Base-by-base conservation (phyloP, 2,888 invertebrate genomes). In the Horisme vitalbata region DNA sequence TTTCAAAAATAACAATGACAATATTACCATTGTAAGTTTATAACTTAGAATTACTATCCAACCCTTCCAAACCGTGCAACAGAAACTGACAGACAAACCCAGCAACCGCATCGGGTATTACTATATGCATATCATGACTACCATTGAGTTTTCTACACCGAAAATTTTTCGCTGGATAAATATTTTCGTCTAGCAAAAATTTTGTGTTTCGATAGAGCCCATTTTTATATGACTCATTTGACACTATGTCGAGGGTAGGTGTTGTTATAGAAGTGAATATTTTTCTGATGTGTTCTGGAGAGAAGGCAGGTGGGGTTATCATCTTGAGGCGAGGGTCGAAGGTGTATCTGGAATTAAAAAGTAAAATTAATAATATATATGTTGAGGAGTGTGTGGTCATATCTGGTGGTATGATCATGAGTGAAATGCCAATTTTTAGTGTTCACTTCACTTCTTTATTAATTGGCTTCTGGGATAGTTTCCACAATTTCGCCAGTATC, bases 61-160 rank as follows among this genome's bases (percentile, higher is more conserved):
- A 41, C 0, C 77, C 79, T 0, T 68, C 63, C 0, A 73, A 5
- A 0, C 79, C 80, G 23, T 72, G 54, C 2, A 75, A 14, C 11
- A 92, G 52, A 67, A 91, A 91, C 43, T 74, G 74, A 0, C 55
- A 52, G 0, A 92, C 59, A 57, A 67, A 68, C 0, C 68, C 55
- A 0, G 90, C 91, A 0, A 93, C 66, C 7, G 68, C 61, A 38
- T 92, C 91, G 0, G 93, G 93, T 32, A 85, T 55, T 15, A 83
- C 83, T 4, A 91, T 82, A 60, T 93, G 93, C 0, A 92, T 84
- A 61, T 93, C 92, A 49, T 93, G 93, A 39, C 79, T 75, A 0
- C 93, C 93, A 0, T 70, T 63, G 0, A 93, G 87, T 2, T 56
- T 20, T 3, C 79, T 61, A 1, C 77, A 69, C 8, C 77, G 65